Conservation (phyloP, 2,888 invertebrate species). For the Tineola bisselliella region DNA sequence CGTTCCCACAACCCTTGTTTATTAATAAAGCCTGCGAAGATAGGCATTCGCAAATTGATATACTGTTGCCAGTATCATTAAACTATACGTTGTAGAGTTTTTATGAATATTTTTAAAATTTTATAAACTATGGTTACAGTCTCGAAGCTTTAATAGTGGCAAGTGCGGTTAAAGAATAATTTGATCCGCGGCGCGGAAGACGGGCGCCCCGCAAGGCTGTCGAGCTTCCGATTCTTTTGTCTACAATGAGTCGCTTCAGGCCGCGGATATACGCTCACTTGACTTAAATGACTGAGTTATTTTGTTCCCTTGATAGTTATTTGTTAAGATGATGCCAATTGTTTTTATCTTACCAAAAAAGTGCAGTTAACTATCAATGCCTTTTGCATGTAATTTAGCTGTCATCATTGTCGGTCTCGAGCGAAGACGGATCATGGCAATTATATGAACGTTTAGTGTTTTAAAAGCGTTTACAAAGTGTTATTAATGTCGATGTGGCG, state of each 20-base stretch:
- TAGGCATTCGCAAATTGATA: not conserved
- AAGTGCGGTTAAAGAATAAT: conserved; percentile 2
- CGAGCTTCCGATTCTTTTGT: conserved; percentile 54
- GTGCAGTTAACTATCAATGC: conserved; percentile 10
- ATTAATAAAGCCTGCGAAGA: not conserved
- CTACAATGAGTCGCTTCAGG: conserved; percentile 36
- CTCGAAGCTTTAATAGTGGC: not conserved
- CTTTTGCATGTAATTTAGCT: conserved; percentile 11
- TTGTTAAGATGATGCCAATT: conserved; percentile 7
- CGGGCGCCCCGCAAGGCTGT: conserved; percentile 33
- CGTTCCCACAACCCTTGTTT: conserved; percentile 1
- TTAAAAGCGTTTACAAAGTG: not conserved
- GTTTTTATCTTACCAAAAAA: conserved; percentile 6
- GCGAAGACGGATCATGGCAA: not conserved
- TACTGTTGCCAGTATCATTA: not conserved
- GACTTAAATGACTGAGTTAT: conserved; percentile 54
- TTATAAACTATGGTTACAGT: not conserved
- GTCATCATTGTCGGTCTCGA: not conserved
- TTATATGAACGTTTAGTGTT: not conserved
- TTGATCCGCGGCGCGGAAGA: not conserved
- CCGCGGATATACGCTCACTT: conserved; percentile 60
- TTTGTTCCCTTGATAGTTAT: conserved; percentile 37
- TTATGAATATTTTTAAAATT: not conserved
- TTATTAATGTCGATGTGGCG: not conserved
- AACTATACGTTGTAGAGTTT: not conserved